Conservation (phyloP, 2,797 vertebrate genomes). For the Manis javanica region DNA sequence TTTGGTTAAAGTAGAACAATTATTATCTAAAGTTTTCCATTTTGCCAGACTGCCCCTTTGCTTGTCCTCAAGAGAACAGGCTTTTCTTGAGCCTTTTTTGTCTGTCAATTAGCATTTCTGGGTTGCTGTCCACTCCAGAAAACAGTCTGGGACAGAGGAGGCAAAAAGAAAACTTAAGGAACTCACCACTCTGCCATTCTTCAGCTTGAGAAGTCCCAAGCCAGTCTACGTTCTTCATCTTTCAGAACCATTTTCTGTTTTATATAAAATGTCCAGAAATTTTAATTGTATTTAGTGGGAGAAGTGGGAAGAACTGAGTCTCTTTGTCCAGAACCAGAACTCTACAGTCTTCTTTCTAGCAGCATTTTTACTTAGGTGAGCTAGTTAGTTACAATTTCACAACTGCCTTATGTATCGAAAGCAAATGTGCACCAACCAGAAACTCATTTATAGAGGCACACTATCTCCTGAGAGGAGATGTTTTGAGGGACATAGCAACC, state of each 20-base stretch:
- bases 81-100: neutral
- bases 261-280: neutral
- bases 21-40: neutral
- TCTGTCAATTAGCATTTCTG: neutral
- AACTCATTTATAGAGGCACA: constrained; percentile 46
- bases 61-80: neutral
- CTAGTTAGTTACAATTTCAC: constrained; percentile 24
- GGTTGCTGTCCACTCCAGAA: neutral
- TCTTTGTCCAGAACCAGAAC: neutral
- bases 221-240: neutral
- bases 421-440: neutral
- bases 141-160: neutral
- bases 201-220: neutral
- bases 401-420: constrained; percentile 10
- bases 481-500: constrained; percentile 67
- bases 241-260: neutral
- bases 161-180: constrained; percentile 23
- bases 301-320: neutral
- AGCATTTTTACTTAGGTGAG: constrained; percentile 14
- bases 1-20: neutral
- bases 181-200: neutral
- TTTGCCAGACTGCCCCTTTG: neutral
- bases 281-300: neutral
- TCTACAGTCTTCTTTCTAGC: neutral
- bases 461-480: constrained; percentile 25